These are phyloP conservation scores for Xerus inauris DNA, from an alignment of 2,113 vertebrate species.

Conservation along the genomic window DNA sequence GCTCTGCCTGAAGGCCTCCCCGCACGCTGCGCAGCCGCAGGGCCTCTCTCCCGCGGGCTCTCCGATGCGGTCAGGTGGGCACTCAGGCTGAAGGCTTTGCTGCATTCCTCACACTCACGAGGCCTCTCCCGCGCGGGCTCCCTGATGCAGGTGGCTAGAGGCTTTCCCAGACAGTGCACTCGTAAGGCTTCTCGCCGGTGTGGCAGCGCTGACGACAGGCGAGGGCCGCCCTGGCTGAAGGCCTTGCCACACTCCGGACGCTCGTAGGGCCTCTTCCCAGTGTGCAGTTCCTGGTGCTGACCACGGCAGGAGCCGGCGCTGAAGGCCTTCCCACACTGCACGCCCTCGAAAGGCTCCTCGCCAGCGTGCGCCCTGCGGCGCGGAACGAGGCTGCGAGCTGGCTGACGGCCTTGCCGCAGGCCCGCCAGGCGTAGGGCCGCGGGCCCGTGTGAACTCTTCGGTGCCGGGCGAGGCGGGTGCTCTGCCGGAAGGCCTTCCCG, in stretches of 20 bases:
- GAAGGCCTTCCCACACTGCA: constrained; percentile 78
- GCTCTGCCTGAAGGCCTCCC: constrained; percentile 66
- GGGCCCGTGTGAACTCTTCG: constrained; percentile 70
- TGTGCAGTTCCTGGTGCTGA: constrained; percentile 77
- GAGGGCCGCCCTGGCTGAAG: constrained; percentile 76
- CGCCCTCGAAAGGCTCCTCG: constrained; percentile 68
- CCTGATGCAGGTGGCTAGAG: constrained; percentile 72
- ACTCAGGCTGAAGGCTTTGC: constrained; percentile 68
- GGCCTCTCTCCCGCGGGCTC: constrained; percentile 56
- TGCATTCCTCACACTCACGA: constrained; percentile 55
- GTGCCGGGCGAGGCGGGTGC: constrained; percentile 64
- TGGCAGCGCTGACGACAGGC: constrained; percentile 77
- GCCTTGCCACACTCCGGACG: constrained; percentile 77
- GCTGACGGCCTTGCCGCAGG: constrained; percentile 72
- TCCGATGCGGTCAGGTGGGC: constrained; percentile 56
- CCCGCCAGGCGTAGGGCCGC: constrained; percentile 67
- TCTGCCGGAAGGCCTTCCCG: constrained; percentile 77
- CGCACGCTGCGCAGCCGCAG: constrained; percentile 56
- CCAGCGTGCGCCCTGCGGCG: constrained; percentile 74
- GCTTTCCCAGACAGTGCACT: constrained; percentile 69
- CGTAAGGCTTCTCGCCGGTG: constrained; percentile 75
- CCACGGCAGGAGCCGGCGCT: constrained; percentile 68
- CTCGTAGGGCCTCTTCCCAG: constrained; percentile 69
- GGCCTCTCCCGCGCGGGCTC: constrained; percentile 65
- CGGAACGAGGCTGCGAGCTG: constrained; percentile 65